A percentile compares a stretch with the other conserved stretches of the same genome.
Evolutionary conservation across 1,140 invertebrate species (phyloP).

Genomic region (Bombus waltoni): DNA sequence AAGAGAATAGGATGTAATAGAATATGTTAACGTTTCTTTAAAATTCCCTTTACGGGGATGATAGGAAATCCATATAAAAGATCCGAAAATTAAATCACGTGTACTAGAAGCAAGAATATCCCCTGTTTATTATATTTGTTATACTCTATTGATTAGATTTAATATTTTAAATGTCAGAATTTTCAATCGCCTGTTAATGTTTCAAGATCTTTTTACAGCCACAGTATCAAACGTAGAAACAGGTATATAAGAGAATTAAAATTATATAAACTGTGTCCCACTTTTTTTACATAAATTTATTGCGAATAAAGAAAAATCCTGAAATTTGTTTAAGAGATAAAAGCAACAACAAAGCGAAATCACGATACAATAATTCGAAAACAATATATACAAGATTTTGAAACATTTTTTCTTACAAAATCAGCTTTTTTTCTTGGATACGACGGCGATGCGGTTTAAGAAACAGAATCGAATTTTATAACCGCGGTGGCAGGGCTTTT

Average conservation of each 20-base stretch:
- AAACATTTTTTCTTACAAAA: too few species aligned
- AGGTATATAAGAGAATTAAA: background rate
- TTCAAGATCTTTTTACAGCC: too few species aligned
- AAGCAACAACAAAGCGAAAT: background rate
- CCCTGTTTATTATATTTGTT: too few species aligned
- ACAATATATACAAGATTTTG: background rate
- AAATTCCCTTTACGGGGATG: too few species aligned
- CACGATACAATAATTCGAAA: background rate
- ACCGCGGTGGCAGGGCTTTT: conserved; percentile 43
- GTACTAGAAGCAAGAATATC: too few species aligned
- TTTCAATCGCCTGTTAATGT: too few species aligned
- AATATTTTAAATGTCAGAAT: too few species aligned
- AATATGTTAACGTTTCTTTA: too few species aligned
- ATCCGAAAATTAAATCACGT: too few species aligned
- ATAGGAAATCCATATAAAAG: too few species aligned
- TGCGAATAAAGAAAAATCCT: background rate
- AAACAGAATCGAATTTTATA: conserved; percentile 36
- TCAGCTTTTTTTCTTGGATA: background rate
- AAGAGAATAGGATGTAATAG: background rate
- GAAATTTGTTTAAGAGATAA: background rate
- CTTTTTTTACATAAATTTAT: background rate
- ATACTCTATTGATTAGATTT: background rate
- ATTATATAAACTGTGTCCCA: background rate
- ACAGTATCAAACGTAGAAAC: too few species aligned
- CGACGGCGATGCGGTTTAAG: background rate